Base-by-base conservation (phyloP, 1,140 invertebrate genomes). In the Riptortus pedestris region DNA sequence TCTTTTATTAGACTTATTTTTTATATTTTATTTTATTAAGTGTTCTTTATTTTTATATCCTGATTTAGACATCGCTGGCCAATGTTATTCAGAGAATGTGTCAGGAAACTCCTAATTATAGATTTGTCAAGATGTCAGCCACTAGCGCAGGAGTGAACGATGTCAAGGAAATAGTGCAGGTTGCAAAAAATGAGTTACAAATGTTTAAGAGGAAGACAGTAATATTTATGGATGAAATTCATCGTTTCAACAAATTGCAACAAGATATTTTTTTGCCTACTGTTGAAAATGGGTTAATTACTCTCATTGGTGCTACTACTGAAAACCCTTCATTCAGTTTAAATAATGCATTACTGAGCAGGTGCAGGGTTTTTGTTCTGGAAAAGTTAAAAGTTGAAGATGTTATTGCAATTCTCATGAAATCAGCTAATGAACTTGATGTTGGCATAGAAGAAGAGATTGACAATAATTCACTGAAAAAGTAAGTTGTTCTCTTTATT, bases 201-300 rank as follows among this genome's bases (percentile, higher is more conserved):
- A 59, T 55, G n/a, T 86, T 84, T 69, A 84, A 83, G 65, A 79
- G 83, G 66, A 81, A 80, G 69, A 91, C 88, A 38, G 79, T 92
- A 57, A 74, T 93, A 14, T 92, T 93, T 71, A 85, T 93, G 81
- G 90, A 93, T 79, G 90, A 93, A 76, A 90, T 93, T 70, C 90
- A 92, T 73, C 80, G 89, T 33, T 93, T 93, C 69, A 92, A 91
- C 73, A 91, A 91, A 76, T 73, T 81, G 57, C 88, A 90, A 69
- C 85, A 86, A 70, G 90, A 93, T 72, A 82, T 82, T 60, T 88
- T 92, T 74, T 71, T 92, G 52, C 82, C 86, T 14, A 83, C 88
- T 74, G 83, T 92, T 26, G 90, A 92, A 75, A 83, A 82, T 72
- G 89, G 90, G 0, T 85, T 82, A 7, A 84, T 93, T n/a, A 85